Evolutionary conservation across 2,113 vertebrate species (phyloP).

Genomic region (Entelurus aequoreus): DNA sequence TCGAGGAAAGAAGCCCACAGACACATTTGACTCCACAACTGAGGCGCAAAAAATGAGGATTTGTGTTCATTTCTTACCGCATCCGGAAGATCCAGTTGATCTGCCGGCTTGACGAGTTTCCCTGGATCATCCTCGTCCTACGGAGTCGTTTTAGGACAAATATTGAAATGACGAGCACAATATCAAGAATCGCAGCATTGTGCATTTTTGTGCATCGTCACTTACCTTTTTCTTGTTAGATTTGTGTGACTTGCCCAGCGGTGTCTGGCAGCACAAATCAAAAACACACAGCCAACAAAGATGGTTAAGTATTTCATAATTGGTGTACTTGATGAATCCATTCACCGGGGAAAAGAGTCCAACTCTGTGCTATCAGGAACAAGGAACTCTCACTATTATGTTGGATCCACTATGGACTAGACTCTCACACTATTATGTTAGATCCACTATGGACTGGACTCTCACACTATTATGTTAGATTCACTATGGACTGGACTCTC

Average conservation of each 20-base stretch:
- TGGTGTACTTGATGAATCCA: background rate
- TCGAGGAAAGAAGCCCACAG: background rate
- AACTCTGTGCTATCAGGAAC: too few species aligned
- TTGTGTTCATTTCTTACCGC: background rate
- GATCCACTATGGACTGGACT: too few species aligned
- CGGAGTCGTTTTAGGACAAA: too few species aligned
- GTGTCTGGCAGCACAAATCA: constrained; percentile 35
- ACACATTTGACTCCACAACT: background rate
- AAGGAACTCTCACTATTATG: too few species aligned
- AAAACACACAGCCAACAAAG: background rate
- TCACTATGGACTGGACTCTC: too few species aligned
- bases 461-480: too few species aligned
- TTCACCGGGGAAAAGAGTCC: background rate
- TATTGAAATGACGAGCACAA: background rate
- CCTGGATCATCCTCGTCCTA: constrained; percentile 82
- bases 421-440: too few species aligned
- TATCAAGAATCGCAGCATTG: background rate
- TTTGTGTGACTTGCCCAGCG: constrained; percentile 54
- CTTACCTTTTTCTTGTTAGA: constrained; percentile 66
- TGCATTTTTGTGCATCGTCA: background rate
- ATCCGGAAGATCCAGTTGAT: constrained; percentile 84
- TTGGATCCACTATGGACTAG: too few species aligned
- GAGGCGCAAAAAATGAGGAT: background rate
- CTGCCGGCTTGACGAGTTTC: constrained; percentile 75
- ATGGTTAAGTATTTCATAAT: background rate